Evolutionary conservation across 2,888 invertebrate species (phyloP).

Genomic region (Julus scanicus): DNA sequence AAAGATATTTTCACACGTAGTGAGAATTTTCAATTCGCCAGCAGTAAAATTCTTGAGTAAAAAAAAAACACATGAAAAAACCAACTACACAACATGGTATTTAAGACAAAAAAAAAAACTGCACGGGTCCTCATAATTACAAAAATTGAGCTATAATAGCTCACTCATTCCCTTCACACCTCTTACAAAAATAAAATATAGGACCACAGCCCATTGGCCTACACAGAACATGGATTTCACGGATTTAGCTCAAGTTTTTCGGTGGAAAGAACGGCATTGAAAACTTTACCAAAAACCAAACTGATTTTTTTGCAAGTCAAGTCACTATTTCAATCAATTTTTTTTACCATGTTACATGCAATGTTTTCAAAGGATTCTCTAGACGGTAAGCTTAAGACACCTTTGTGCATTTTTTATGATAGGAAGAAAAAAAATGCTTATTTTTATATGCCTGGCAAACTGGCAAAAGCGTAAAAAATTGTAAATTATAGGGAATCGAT

Average conservation of each 20-base stretch:
- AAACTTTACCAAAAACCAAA: background rate
- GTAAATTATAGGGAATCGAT: constrained; percentile 40
- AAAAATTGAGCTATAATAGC: constrained; percentile 11
- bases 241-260: constrained; percentile 25
- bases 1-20: constrained; percentile 16
- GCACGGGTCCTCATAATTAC: constrained; percentile 19
- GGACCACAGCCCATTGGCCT: constrained; percentile 1
- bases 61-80: background rate
- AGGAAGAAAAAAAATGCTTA: background rate
- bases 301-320: constrained; percentile 37
- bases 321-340: constrained; percentile 36
- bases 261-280: constrained; percentile 3
- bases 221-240: constrained; percentile 32
- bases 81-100: background rate
- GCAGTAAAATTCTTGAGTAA: background rate
- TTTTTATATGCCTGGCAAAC: constrained; percentile 47
- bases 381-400: constrained; percentile 31
- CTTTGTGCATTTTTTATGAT: constrained; percentile 43
- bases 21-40: background rate
- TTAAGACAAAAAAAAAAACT: constrained; percentile 43
- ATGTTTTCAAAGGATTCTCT: constrained; percentile 28
- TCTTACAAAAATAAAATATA: background rate
- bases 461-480: constrained; percentile 45
- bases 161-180: constrained; percentile 9
- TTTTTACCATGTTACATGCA: background rate